Percentiles rank a stretch among this genome's conserved stretches.
Evolutionary conservation across 2,797 vertebrate species (phyloP).

Genomic region (Pseudomugil gertrudae): DNA sequence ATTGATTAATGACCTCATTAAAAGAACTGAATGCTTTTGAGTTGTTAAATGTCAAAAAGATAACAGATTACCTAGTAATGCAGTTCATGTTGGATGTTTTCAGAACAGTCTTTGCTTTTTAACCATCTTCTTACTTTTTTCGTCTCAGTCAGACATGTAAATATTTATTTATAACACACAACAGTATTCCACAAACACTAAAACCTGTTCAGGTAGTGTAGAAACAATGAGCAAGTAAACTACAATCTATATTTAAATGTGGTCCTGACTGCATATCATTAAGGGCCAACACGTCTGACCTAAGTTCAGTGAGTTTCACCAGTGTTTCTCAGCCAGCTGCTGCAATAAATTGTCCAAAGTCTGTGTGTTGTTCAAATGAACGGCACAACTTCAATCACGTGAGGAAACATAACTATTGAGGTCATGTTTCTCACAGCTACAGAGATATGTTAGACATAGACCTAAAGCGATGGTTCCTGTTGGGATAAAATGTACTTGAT

Average conservation of each 20-base stretch:
- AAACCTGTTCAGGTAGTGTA: background rate
- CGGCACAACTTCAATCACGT: background rate
- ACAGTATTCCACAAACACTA: background rate
- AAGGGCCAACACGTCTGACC: constrained; percentile 40
- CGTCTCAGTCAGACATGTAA: background rate
- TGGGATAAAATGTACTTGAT: background rate
- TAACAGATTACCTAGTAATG: background rate
- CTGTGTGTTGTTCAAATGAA: constrained; percentile 10
- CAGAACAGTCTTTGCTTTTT: background rate
- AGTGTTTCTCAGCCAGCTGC: constrained; percentile 20
- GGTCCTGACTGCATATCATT: constrained; percentile 33
- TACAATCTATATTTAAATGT: constrained; percentile 56
- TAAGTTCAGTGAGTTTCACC: constrained; percentile 29
- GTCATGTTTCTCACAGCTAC: background rate
- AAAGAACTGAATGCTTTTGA: background rate
- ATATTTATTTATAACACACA: constrained; percentile 2
- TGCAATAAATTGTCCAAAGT: constrained; percentile 14
- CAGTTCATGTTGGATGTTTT: background rate
- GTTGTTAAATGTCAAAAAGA: background rate
- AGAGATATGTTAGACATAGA: background rate
- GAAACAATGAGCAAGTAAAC: constrained; percentile 60
- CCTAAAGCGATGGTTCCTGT: background rate
- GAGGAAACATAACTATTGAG: background rate
- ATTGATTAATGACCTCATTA: background rate
- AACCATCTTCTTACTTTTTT: background rate